A percentile compares a stretch with the other conserved stretches of the same genome.
Evolutionary conservation across 2,888 invertebrate species (phyloP).

Genomic region (Pyralis farinalis): DNA sequence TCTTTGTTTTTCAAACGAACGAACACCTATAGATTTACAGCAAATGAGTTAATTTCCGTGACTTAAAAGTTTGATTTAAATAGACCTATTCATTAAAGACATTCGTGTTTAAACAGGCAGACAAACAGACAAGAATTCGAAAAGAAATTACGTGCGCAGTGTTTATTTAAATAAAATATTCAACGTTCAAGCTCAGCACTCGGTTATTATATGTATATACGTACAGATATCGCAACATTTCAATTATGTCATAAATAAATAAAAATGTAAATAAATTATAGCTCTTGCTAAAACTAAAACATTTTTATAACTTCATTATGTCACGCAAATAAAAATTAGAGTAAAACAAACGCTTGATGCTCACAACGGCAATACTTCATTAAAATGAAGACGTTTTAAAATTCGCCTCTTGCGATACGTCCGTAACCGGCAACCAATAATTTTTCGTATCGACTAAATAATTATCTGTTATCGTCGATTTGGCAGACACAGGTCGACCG

Average conservation of each 20-base stretch:
- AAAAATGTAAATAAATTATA: background rate
- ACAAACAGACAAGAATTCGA: too few relatives aligned
- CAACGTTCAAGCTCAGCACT: too few relatives aligned
- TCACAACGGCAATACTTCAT: slow-evolving; percentile 23
- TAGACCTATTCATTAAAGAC: too few relatives aligned
- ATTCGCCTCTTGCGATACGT: slow-evolving; percentile 49
- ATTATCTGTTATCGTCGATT: slow-evolving; percentile 70
- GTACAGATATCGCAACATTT: too few relatives aligned
- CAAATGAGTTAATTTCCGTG: background rate
- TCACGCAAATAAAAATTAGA: slow-evolving; percentile 14
- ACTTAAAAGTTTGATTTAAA: too few relatives aligned
- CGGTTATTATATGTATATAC: too few relatives aligned
- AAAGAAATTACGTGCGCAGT: too few relatives aligned
- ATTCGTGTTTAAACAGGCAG: too few relatives aligned
- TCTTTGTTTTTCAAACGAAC: background rate
- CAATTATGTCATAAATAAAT: too few relatives aligned
- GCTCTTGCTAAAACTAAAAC: background rate
- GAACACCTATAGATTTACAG: background rate
- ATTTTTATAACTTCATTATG: slow-evolving; percentile 10
- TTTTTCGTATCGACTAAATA: slow-evolving; percentile 70
- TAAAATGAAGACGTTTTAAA: slow-evolving; percentile 67
- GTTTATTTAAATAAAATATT: too few relatives aligned
- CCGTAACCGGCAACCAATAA: slow-evolving; percentile 54
- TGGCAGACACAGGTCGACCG: slow-evolving; percentile 57
- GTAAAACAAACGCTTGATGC: slow-evolving; percentile 17